A percentile compares a stretch with the other conserved stretches of the same genome.
Conservation (phyloP, 2,888 invertebrate species). For the Poecilus cupreus region DNA sequence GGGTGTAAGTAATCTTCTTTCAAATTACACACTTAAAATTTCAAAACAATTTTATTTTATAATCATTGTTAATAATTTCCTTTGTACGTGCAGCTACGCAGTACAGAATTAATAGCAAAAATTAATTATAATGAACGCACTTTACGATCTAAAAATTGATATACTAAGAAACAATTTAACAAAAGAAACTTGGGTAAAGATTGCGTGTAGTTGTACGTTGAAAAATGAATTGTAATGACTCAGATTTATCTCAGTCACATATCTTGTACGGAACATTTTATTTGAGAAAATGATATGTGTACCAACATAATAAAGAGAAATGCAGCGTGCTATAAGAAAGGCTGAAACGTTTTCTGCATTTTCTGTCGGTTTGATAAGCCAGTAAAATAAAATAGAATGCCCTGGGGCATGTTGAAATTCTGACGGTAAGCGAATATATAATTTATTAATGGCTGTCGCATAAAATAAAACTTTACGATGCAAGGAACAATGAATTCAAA, state of each 20-base stretch:
- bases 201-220: not conserved
- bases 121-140: not conserved
- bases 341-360: slow-evolving; percentile 18
- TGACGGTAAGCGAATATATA: slow-evolving; percentile 3
- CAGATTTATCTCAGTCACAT: slow-evolving; percentile 20
- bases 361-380: slow-evolving; percentile 9
- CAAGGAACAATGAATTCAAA: not conserved
- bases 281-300: slow-evolving; percentile 28
- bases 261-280: slow-evolving; percentile 8
- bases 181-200: not conserved
- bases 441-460: slow-evolving; percentile 11
- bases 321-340: not conserved
- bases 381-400: not conserved
- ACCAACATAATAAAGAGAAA: slow-evolving; percentile 25
- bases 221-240: slow-evolving; percentile 19
- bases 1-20: no score
- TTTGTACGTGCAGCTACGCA: no score
- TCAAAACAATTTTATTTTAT: no score
- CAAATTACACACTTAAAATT: no score
- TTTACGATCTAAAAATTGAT: slow-evolving; percentile 19
- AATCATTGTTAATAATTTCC: no score
- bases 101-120: not conserved
- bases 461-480: not conserved
- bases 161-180: slow-evolving; percentile 1
- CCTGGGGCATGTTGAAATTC: not conserved